Conservation (phyloP, 2,113 vertebrate species). For the Corapipo altera region DNA sequence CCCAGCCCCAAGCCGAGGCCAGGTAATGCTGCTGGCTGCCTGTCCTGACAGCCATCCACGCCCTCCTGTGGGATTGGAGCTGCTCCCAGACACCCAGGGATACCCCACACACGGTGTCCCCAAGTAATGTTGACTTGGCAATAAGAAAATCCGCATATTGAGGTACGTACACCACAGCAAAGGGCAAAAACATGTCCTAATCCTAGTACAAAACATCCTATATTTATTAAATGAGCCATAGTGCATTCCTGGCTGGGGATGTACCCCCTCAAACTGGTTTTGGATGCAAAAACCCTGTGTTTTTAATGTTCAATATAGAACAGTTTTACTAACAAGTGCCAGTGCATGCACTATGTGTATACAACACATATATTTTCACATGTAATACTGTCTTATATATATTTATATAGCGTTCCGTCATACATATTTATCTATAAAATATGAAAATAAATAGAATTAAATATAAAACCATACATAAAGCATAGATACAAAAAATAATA, state of each 20-base stretch:
- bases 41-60: rapidly evolving
- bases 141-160: rapidly evolving
- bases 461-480: not conserved
- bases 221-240: rapidly evolving
- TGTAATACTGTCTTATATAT: not conserved
- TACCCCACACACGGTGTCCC: rapidly evolving
- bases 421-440: not conserved
- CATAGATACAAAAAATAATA: not conserved
- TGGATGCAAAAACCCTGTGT: rapidly evolving
- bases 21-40: not conserved
- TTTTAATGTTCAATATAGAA: not conserved
- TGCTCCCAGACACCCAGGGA: not conserved
- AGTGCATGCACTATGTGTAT: not conserved
- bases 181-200: not conserved
- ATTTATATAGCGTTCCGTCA: not conserved
- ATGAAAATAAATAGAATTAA: not conserved
- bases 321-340: not conserved
- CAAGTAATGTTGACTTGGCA: rapidly evolving
- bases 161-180: not conserved
- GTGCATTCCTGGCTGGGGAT: not conserved
- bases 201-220: not conserved
- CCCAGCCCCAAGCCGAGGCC: not conserved
- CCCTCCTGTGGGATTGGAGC: rapidly evolving
- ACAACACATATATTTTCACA: not conserved
- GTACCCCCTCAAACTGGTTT: not conserved